phyloP scores from a whole-genome alignment of 2,797 vertebrate species.

The Amazona finschi region DNA sequence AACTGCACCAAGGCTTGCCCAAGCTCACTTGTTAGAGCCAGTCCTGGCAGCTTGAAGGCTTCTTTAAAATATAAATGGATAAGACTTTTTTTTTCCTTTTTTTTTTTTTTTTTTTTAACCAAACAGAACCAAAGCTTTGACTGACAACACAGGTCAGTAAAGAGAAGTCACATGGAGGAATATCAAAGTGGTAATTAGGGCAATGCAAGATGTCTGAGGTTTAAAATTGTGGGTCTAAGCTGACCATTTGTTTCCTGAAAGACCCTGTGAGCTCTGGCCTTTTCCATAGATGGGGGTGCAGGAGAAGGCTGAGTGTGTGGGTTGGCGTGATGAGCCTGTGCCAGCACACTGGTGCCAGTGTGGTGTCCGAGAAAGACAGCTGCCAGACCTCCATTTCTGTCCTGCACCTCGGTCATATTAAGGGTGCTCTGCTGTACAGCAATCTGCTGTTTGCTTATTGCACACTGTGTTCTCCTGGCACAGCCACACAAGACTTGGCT shows the following conservation, averaged over 20 bases:
- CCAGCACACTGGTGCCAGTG: background rate
- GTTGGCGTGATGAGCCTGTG: background rate
- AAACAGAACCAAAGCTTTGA: background rate
- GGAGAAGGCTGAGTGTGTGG: background rate
- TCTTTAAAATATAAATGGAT: background rate
- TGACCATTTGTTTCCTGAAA: background rate
- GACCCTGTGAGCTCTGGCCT: background rate
- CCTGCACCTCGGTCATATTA: background rate
- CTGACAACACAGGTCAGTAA: background rate
- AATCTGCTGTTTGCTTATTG: background rate
- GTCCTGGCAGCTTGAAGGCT: background rate
- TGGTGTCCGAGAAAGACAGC: background rate
- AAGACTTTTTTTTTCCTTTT: background rate
- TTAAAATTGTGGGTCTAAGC: background rate
- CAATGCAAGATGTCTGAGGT: background rate
- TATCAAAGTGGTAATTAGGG: background rate
- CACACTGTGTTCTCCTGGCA: accelerated
- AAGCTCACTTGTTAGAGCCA: background rate
- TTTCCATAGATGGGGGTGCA: background rate
- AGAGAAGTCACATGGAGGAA: background rate
- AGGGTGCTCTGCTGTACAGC: background rate
- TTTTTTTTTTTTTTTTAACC: background rate
- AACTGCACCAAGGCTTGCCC: background rate
- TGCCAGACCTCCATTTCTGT: background rate
- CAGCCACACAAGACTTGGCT: background rate